Evolutionary conservation across 2,113 vertebrate species (phyloP).

Genomic region (Seriola dumerili): DNA sequence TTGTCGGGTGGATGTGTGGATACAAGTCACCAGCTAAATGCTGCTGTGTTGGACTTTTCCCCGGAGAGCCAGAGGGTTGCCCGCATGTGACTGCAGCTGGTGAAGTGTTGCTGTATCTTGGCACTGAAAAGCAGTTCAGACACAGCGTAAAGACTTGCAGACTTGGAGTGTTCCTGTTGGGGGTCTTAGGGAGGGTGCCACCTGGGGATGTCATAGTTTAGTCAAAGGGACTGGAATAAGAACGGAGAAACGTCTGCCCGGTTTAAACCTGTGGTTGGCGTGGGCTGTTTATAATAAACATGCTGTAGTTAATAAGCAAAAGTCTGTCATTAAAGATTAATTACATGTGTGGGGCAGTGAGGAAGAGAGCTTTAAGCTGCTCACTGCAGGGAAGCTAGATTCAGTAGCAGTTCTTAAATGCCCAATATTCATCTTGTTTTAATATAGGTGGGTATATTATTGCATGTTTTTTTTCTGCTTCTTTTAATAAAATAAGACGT

Average conservation of each 20-base stretch:
- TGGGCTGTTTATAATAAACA: no score
- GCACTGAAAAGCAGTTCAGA: not conserved
- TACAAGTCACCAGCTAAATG: not conserved
- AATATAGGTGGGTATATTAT: not conserved
- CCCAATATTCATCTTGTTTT: not conserved
- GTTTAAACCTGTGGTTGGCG: no score
- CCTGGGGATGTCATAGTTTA: not conserved
- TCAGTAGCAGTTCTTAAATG: not conserved
- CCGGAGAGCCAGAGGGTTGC: not conserved
- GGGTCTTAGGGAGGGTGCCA: not conserved
- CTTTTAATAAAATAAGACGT: not conserved
- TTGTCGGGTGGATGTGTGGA: slow-evolving; percentile 8
- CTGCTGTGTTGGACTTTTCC: slow-evolving; percentile 29
- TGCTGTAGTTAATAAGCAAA: no score
- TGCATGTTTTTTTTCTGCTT: not conserved
- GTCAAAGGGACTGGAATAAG: not conserved
- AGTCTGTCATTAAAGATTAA: no score
- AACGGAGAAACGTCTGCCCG: not conserved
- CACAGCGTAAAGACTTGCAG: not conserved
- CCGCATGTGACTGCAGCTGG: slow-evolving; percentile 22
- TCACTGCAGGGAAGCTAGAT: not conserved
- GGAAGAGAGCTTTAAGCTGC: not conserved
- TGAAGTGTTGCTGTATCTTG: not conserved
- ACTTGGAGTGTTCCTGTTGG: not conserved
- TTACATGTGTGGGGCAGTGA: no score